Evolutionary conservation across 1,140 invertebrate species (phyloP), one percentile per base, ranked within the genome.

Genomic region (Drosophila baimaii): DNA sequence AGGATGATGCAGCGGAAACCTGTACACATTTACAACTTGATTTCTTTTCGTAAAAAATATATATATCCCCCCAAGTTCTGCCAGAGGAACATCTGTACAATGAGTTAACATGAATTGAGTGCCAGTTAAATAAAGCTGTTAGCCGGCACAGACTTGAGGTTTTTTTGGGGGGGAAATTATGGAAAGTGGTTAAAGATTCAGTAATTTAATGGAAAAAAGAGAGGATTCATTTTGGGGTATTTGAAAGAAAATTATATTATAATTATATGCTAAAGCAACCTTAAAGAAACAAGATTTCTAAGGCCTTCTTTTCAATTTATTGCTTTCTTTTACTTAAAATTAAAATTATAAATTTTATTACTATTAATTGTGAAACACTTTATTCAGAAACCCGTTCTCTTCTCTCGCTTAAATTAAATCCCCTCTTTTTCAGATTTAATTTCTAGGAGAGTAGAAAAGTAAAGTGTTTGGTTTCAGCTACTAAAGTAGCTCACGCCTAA

Each of bases 111-210:
- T 37, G 59, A 76, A 79, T 72, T 57, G 63, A 80, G 81, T 63
- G 79, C 41, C 77, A 61, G 73, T 77, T 81, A 77, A 84, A 84
- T 81, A 75, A 85, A 81, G 77, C 63, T 63, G 73, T 85, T 72
- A 23, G 15, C 39, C 41, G 12, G 27, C 13, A 41, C 37, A 46
- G 49, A 70, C 35, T 57, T 62, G 19, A 29, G 52, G 13, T 23
- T 7, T 23, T n/a, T n/a, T n/a, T n/a, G n/a, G 49, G 35, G 43
- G n/a, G 13, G 12, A 52, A 59, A 37, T 55, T 74, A 63, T 35
- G 23, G 21, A 57, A 69, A 57, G 17, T 52, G 13, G n/a, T 3
- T 31, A 70, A 19, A 10, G 13, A 57, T 47, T 56, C 13, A 29
- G 44, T 17, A 46, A 39, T 39, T 39, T 2, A 31, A 31, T 33